Evolutionary conservation across 2,888 invertebrate genomes (phyloP).

Genomic region (Brachyopa scutellaris): DNA sequence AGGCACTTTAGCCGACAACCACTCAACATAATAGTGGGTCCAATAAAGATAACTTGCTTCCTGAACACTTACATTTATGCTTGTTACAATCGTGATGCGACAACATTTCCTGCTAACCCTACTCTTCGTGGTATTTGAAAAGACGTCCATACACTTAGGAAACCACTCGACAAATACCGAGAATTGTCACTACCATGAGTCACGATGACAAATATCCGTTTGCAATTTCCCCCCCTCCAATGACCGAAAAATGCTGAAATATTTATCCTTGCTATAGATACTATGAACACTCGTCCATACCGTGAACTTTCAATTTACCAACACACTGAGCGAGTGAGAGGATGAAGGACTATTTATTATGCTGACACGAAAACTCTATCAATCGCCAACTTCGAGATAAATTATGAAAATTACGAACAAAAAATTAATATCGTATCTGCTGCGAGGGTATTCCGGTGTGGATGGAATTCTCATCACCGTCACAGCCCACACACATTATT

Average conservation of each 20-base stretch:
- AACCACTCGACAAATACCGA: conserved; percentile 29
- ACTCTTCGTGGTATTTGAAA: background rate
- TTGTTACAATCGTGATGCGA: no score
- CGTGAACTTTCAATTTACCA: background rate
- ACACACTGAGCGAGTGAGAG: background rate
- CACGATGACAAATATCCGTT: conserved; percentile 21
- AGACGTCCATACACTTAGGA: conserved; percentile 6
- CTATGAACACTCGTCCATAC: background rate
- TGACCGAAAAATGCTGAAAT: background rate
- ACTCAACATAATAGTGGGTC: no score
- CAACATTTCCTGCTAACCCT: background rate
- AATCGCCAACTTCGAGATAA: conserved; percentile 21
- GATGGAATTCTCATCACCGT: background rate
- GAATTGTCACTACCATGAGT: conserved; percentile 8
- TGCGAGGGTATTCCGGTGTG: background rate
- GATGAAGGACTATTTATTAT: conserved; percentile 4
- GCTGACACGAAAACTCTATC: background rate
- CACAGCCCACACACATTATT: background rate
- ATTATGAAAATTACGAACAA: conserved; percentile 25
- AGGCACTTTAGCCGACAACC: no score
- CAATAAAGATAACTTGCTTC: no score
- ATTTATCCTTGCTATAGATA: background rate
- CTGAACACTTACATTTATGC: no score
- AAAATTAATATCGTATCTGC: conserved; percentile 1
- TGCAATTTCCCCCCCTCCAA: conserved; percentile 8